Evolutionary conservation across 2,113 vertebrate species (phyloP).

Genomic region (Bothrops jararaca): DNA sequence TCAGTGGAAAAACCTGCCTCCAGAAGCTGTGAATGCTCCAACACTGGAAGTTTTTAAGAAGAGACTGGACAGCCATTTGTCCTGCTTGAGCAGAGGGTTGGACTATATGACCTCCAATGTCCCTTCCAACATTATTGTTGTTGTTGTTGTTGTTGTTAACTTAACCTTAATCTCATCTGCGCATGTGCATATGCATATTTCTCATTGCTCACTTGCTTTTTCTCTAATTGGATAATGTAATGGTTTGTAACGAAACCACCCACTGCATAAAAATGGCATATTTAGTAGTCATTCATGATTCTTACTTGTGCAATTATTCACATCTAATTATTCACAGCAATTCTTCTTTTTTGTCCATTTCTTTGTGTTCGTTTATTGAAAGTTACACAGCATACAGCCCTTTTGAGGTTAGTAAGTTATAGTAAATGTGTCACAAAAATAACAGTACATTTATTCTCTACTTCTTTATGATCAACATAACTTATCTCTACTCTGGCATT

Average conservation of each 20-base stretch:
- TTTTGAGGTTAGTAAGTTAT: background rate
- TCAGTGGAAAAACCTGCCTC: no score
- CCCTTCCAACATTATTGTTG: no score
- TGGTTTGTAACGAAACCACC: slow-evolving; percentile 28
- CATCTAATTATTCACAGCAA: slow-evolving; percentile 3
- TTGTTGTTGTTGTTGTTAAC: no score
- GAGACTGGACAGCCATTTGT: no score
- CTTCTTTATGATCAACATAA: background rate
- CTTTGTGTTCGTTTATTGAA: background rate
- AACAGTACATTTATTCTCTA: background rate
- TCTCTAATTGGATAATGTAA: background rate
- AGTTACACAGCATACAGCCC: background rate
- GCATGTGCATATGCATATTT: background rate
- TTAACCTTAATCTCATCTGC: no score
- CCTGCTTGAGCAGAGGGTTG: no score
- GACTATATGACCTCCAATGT: no score
- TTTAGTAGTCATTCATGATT: slow-evolving; percentile 5
- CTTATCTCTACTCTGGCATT: background rate
- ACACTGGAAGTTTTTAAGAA: no score
- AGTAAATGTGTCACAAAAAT: background rate
- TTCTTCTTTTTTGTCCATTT: background rate
- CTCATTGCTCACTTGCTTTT: background rate
- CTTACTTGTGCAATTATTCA: slow-evolving; percentile 14
- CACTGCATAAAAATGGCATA: slow-evolving; percentile 12
- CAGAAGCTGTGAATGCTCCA: no score